Evolutionary conservation across 2,113 vertebrate species (phyloP).

Genomic region (Vicugna pacos): DNA sequence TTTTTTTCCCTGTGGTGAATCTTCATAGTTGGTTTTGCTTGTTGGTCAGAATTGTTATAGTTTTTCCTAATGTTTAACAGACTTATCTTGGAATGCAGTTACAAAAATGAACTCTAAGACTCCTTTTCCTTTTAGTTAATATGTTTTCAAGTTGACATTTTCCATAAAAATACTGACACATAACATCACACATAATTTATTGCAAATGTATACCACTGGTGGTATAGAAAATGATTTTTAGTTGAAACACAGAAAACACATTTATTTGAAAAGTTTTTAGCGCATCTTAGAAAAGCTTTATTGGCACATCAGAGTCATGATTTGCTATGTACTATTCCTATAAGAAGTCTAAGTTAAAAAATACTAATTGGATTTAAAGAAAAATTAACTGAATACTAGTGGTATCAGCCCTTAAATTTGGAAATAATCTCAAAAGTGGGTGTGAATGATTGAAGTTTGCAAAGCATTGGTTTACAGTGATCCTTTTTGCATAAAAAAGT

Average conservation of each 20-base stretch:
- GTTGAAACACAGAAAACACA: background rate
- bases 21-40: background rate
- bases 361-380: constrained; percentile 22
- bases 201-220: background rate
- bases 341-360: constrained; percentile 1
- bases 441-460: background rate
- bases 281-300: constrained; percentile 7
- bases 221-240: constrained; percentile 27
- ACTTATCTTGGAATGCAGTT: constrained; percentile 9
- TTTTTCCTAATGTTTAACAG: constrained; percentile 10
- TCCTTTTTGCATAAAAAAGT: background rate
- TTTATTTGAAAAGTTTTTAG: background rate
- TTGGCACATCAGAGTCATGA: background rate
- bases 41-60: constrained; percentile 1
- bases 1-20: background rate
- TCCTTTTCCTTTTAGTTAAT: constrained; percentile 28
- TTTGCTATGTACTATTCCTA: constrained; percentile 35
- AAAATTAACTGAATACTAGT: background rate
- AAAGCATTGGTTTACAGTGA: constrained; percentile 3
- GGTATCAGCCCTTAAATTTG: background rate
- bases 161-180: background rate
- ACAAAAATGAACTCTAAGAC: constrained; percentile 17
- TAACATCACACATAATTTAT: background rate
- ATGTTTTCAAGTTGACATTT: constrained; percentile 61
- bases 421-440: background rate